Evolutionary conservation across 2,888 invertebrate species (phyloP).

Genomic region (Villa cingulata): DNA sequence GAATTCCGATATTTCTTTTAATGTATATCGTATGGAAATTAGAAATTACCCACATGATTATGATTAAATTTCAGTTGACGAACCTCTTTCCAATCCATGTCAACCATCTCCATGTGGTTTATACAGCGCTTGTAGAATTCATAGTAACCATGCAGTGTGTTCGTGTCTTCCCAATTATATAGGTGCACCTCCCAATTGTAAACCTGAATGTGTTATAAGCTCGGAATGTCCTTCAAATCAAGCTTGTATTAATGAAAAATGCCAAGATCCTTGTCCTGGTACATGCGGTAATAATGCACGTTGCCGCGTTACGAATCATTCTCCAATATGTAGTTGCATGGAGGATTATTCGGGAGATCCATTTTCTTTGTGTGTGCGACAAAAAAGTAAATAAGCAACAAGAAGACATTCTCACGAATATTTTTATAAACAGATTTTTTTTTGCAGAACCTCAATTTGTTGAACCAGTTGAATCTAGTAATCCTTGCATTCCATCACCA

Average conservation of each 20-base stretch:
- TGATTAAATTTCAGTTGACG: not conserved
- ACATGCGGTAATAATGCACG: slow-evolving; percentile 60
- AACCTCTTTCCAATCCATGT: slow-evolving; percentile 31
- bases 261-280: slow-evolving; percentile 58
- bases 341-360: slow-evolving; percentile 58
- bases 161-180: slow-evolving; percentile 54
- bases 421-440: slow-evolving; percentile 8
- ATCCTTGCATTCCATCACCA: slow-evolving; percentile 49
- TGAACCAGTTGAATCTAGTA: slow-evolving; percentile 27
- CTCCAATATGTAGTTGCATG: slow-evolving; percentile 60
- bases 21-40: no score
- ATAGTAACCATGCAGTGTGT: slow-evolving; percentile 55
- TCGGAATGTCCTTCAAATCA: slow-evolving; percentile 57
- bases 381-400: slow-evolving; percentile 25
- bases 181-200: slow-evolving; percentile 60
- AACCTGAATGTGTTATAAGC: slow-evolving; percentile 64
- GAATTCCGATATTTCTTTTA: no score
- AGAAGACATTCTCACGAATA: slow-evolving; percentile 1
- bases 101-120: slow-evolving; percentile 39
- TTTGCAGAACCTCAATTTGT: slow-evolving; percentile 18
- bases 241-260: slow-evolving; percentile 63
- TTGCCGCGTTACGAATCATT: slow-evolving; percentile 62
- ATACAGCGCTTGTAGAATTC: slow-evolving; percentile 39
- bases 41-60: no score
- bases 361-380: slow-evolving; percentile 50